Evolutionary conservation across 2,113 vertebrate genomes (phyloP).

Genomic region (Malurus cyaneus): DNA sequence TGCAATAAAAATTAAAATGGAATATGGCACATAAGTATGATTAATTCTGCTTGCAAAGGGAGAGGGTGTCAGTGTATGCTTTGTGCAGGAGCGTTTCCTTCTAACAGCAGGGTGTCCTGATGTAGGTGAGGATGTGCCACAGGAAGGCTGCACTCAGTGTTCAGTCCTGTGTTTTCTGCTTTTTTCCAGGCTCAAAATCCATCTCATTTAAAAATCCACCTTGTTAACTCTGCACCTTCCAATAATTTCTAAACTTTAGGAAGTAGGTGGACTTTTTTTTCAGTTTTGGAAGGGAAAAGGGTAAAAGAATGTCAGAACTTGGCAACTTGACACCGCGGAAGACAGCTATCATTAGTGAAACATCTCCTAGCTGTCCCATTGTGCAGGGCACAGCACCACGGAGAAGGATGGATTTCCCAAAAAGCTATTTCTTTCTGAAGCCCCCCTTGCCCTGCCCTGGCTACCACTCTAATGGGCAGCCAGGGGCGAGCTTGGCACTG

Average conservation of each 20-base stretch:
- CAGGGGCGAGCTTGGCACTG: not conserved
- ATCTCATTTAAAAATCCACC: not conserved
- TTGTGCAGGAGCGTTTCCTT: not conserved
- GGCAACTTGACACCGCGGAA: not conserved
- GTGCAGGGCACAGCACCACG: not conserved
- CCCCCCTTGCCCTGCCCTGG: not conserved
- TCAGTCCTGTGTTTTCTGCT: not conserved
- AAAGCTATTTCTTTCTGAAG: not conserved
- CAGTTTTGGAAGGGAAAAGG: not conserved
- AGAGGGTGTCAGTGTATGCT: conserved; percentile 20
- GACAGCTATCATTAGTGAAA: not conserved
- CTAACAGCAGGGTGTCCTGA: not conserved
- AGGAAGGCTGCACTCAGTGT: not conserved
- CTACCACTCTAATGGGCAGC: not conserved
- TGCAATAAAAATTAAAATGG: conserved; percentile 66
- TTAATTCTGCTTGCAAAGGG: conserved; percentile 57
- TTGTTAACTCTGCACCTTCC: not conserved
- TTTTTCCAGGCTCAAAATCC: not conserved
- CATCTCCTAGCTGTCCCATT: not conserved
- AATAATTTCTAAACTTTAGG: not conserved
- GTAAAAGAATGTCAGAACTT: not conserved
- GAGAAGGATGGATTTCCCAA: not conserved
- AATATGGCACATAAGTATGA: conserved; percentile 57
- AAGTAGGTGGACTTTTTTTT: not conserved
- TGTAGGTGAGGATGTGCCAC: not conserved